Evolutionary conservation across 2,113 vertebrate species (phyloP).

Genomic region (Larimichthys crocea): DNA sequence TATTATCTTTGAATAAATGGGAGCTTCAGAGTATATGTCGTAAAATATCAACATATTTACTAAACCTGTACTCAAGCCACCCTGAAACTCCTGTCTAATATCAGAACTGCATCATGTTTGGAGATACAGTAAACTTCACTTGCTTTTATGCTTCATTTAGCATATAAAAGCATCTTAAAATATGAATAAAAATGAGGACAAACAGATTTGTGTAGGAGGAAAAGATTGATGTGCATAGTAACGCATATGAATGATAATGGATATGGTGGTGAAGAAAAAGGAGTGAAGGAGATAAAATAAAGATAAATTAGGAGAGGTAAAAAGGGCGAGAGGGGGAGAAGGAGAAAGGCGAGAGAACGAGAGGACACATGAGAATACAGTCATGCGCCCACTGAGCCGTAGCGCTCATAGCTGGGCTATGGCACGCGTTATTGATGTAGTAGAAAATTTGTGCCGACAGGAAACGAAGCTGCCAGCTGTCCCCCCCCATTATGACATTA

Average conservation of each 20-base stretch:
- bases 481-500: conserved; percentile 77
- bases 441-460: conserved; percentile 80
- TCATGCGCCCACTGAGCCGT: conserved; percentile 68
- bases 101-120: not conserved
- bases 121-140: not conserved
- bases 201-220: conserved; percentile 18
- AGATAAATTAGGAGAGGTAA: conserved; percentile 41
- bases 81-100: conserved; percentile 34
- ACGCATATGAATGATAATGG: conserved; percentile 18
- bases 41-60: conserved; percentile 31
- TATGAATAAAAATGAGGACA: conserved; percentile 31
- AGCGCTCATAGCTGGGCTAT: conserved; percentile 68
- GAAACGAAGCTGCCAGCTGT: conserved; percentile 81
- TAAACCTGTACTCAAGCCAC: not conserved
- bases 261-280: not conserved
- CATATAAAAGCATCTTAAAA: conserved; percentile 25
- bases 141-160: conserved; percentile 41
- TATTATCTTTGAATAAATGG: conserved; percentile 6
- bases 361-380: conserved; percentile 67
- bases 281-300: conserved; percentile 15
- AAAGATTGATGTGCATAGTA: conserved; percentile 30
- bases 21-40: conserved; percentile 5
- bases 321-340: conserved; percentile 15
- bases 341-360: conserved; percentile 29
- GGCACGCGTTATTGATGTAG: conserved; percentile 81